A percentile compares a stretch with the other conserved stretches of the same genome.
phyloP scores from a whole-genome alignment of 1,140 invertebrate genomes.

The Hyposmocoma kahamanoa region DNA sequence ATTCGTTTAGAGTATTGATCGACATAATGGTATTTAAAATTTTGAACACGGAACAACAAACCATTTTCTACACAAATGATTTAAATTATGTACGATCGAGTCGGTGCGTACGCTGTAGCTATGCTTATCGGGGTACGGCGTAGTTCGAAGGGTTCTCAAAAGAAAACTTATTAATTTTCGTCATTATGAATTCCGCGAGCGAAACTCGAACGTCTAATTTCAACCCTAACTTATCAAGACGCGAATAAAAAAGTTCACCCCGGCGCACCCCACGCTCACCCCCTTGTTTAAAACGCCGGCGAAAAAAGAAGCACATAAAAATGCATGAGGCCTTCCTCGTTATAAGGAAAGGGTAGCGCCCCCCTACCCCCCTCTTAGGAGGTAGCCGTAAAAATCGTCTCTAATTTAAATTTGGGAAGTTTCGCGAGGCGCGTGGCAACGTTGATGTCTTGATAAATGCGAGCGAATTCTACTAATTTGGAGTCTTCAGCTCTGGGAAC shows the following conservation, averaged over 20 bases:
- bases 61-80: too few relatives aligned
- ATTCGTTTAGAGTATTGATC: too few relatives aligned
- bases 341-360: conserved; percentile 73
- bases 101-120: neutral
- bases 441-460: conserved; percentile 73
- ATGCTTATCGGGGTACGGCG: conserved; percentile 28
- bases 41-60: too few relatives aligned
- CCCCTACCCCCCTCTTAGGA: conserved; percentile 51
- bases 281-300: conserved; percentile 74
- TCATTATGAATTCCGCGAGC: conserved; percentile 73
- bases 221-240: conserved; percentile 75
- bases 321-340: conserved; percentile 75
- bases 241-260: conserved; percentile 73
- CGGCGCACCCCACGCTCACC: conserved; percentile 60
- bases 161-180: conserved; percentile 73
- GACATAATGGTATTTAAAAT: too few relatives aligned
- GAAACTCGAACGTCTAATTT: conserved; percentile 74
- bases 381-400: conserved; percentile 73
- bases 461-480: conserved; percentile 67
- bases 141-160: conserved; percentile 55
- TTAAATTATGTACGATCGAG: neutral
- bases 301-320: conserved; percentile 76
- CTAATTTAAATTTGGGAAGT: conserved; percentile 74
- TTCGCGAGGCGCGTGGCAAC: conserved; percentile 63
- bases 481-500: conserved; percentile 61